Base-by-base conservation (phyloP, 2,888 invertebrate genomes). In the Clitarchus hookeri region DNA sequence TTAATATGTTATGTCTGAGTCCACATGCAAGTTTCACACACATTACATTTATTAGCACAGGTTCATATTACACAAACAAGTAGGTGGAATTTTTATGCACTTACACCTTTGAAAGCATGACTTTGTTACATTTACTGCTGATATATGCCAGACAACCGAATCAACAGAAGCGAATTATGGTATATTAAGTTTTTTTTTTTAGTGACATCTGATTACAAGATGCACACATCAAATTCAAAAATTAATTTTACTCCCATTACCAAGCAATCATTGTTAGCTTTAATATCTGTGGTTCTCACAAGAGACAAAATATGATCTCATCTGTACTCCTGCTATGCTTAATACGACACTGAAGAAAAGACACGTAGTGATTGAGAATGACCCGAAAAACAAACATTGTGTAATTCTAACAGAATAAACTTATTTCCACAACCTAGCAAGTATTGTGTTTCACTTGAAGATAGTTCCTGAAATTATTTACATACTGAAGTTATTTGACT, bases 1-100 rank as follows among this genome's bases (percentile, higher is more conserved):
- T 83, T 83, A 36, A n/a, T 11, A 83, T 83, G 27, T n/a, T 36
- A n/a, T 83, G 36, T 36, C 48, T 83, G n/a, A 83, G 44, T 13
- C 44, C 25, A n/a, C 25, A 44, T 44, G 44, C 48, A 83, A 83
- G 23, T 27, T 83, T 83, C 25, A 83, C 23, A 83, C 3, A n/a
- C 36, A n/a, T 27, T 25, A 11, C 65, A 65, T 8, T 65, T n/a
- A 23, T 65, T 65, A 65, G n/a, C 8, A 65, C 11, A 65, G 23
- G 19, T 19, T 16, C 65, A 23, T 65, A 19, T 23, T n/a, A 65
- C 65, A 0, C 65, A 65, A 65, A 19, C 6, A 65, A 65, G 1
- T 23, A 65, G n/a, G 11, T 11, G n/a, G 8, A n/a, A 1, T 3
- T 65, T 16, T 53, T 6, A 65, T 23, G 65, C 23, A 65, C 23